Evolutionary conservation across 2,113 vertebrate species (phyloP), one percentile per base, ranked within the genome.

Genomic region (Nerophis lumbriciformis): DNA sequence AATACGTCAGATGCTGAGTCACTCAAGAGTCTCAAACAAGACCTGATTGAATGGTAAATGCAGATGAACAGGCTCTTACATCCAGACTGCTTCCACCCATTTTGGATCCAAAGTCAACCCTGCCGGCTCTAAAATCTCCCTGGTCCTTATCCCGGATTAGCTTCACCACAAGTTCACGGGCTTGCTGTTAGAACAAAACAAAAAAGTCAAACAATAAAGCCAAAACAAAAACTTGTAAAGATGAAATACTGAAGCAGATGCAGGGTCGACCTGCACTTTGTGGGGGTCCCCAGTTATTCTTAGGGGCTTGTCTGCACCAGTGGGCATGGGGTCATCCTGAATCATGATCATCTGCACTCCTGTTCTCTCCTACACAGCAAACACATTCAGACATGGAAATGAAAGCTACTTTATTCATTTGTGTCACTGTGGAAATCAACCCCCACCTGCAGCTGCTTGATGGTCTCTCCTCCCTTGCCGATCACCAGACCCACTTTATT

Each of bases 311-410:
- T 99, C 97, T 57, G 95, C 94, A 80, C 97, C 97, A 1, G 96
- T 99, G 15, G 96, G 95, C 87, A 98, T 86, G 0, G 96, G 95
- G 69, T 96, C 97, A 1, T 98, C 95, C 86, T 99, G 97, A 87
- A 98, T 99, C 96, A 99, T 98, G 48, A 99, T 94, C 97, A 99
- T 98, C 85, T 98, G 97, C 85, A 98, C 97, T 54, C 96, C 96
- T 6, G 95, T 96, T 84, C 95, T 93, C 87, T 99, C 96, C 97
- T 99, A 88, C 58, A 76, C 71, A 13, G 44, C 7, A 53, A 10
- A 78, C 47, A 19, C 13, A 12, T 13, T 28, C n/a, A 68, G 8
- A 69, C 64, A 28, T 11, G 11, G 8, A 50, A 39, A 52, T n/a
- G 3, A 66, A 21, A 42, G 66, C 71, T 59, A 79, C 38, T 58